These are phyloP conservation scores for Gopherus evgoodei DNA, from an alignment of 2,113 vertebrate species.

Conservation along the genomic window DNA sequence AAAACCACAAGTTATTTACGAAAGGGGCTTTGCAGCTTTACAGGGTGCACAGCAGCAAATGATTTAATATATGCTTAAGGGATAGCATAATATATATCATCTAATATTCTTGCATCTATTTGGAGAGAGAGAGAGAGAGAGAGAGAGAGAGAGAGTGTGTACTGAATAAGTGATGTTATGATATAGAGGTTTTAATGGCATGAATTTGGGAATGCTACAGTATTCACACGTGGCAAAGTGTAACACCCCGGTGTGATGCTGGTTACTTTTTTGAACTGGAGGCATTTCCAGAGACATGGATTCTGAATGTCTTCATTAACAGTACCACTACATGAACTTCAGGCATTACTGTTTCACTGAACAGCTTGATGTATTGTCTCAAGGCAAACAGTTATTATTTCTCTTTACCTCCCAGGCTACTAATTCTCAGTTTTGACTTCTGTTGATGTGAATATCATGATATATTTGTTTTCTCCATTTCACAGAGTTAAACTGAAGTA, in stretches of 20 bases:
- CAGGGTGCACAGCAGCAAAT: background rate
- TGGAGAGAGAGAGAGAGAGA: background rate
- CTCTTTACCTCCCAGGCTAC: constrained; percentile 52
- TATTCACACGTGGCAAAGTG: background rate
- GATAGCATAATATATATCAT: background rate
- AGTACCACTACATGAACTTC: background rate
- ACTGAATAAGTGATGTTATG: fast-evolving
- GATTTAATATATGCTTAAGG: constrained; percentile 23
- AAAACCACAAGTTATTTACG: constrained; percentile 51
- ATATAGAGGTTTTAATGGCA: background rate
- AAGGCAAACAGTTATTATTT: constrained; percentile 32
- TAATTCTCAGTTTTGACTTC: background rate
- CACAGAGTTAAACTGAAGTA: constrained; percentile 50
- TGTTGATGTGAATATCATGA: background rate
- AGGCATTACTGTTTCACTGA: background rate
- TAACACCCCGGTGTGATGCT: background rate
- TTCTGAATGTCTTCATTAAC: background rate
- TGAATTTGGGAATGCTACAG: background rate
- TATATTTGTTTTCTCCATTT: constrained; percentile 50
- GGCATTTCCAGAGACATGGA: background rate
- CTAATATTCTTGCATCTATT: background rate
- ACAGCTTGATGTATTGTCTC: constrained; percentile 14
- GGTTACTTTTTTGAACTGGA: background rate
- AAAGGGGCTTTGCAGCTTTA: constrained; percentile 42
- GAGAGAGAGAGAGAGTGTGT: background rate